These are phyloP conservation scores for Orthonevra nobilis DNA, from an alignment of 2,888 invertebrate genomes.

Conservation along the genomic window DNA sequence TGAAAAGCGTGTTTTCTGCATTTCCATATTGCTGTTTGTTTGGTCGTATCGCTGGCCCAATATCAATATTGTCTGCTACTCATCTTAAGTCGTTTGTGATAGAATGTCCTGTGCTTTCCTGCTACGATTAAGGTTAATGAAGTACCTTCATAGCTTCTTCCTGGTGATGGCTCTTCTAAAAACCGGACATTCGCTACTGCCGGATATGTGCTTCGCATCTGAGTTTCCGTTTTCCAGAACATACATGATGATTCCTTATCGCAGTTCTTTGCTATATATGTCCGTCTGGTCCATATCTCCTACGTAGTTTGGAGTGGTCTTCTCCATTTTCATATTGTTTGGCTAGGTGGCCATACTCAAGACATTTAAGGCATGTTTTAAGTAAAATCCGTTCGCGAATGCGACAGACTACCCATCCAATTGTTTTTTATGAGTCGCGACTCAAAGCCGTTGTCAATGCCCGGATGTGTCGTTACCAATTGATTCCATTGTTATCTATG, in stretches of 20 bases:
- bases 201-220: not conserved
- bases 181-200: too few relatives aligned
- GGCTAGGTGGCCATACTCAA: constrained; percentile 4
- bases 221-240: not conserved
- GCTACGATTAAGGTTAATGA: too few relatives aligned
- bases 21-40: too few relatives aligned
- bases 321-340: not conserved
- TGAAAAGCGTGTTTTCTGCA: too few relatives aligned
- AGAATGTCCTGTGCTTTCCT: too few relatives aligned
- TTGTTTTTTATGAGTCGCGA: not conserved
- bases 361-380: constrained; percentile 2
- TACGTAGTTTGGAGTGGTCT: not conserved
- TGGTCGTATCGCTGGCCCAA: too few relatives aligned
- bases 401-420: not conserved
- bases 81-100: too few relatives aligned
- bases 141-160: too few relatives aligned
- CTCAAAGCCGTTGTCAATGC: constrained; percentile 3
- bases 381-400: not conserved
- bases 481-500: constrained; percentile 3
- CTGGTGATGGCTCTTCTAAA: too few relatives aligned
- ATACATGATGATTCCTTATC: not conserved
- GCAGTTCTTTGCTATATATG: constrained; percentile 14
- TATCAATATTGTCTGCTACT: too few relatives aligned
- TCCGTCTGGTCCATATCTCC: constrained; percentile 6
- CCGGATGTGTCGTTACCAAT: not conserved